Conservation (phyloP, 2,113 vertebrate genomes). For the Tupaia chinensis region DNA sequence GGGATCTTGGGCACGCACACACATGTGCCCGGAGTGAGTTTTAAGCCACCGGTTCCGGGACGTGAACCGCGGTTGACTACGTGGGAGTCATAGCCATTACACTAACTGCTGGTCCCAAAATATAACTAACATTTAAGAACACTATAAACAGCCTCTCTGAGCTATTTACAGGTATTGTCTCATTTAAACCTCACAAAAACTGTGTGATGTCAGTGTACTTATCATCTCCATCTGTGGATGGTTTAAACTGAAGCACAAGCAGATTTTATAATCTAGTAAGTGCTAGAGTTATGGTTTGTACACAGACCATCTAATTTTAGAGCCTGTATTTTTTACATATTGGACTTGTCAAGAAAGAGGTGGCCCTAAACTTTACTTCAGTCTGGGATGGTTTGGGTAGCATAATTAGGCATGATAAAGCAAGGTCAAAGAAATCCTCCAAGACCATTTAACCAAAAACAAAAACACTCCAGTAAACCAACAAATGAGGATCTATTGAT, state of each 20-base stretch:
- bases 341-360: not conserved
- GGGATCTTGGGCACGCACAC: too few species aligned
- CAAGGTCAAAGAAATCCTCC: not conserved
- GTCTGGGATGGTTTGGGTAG: not conserved
- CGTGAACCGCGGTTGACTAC: too few species aligned
- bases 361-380: not conserved
- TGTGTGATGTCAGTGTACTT: not conserved
- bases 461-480: slow-evolving; percentile 33
- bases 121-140: not conserved
- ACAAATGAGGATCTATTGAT: not conserved
- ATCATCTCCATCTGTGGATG: not conserved
- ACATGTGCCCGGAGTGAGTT: too few species aligned
- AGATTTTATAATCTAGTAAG: not conserved
- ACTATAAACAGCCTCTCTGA: not conserved
- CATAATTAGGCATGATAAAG: slow-evolving; percentile 20
- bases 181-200: slow-evolving; percentile 28
- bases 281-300: not conserved
- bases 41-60: too few species aligned
- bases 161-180: not conserved
- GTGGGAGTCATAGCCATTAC: too few species aligned
- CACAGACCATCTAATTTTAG: not conserved
- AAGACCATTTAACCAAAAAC: not conserved
- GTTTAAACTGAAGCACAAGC: not conserved
- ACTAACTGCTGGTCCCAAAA: too few species aligned
- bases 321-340: not conserved